Evolutionary conservation across 2,113 vertebrate genomes (phyloP).

Genomic region (Beaufortia kweichowensis): DNA sequence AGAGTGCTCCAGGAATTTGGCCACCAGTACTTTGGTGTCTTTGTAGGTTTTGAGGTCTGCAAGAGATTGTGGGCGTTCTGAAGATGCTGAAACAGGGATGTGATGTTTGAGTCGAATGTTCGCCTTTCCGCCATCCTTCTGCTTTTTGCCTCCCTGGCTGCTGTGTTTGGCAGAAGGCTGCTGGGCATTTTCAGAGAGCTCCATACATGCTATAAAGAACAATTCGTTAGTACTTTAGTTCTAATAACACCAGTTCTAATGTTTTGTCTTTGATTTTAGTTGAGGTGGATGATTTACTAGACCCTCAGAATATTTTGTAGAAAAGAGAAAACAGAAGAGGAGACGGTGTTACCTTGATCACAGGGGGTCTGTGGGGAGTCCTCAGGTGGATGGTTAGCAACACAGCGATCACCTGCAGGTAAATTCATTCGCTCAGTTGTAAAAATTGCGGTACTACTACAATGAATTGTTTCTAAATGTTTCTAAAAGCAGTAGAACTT

Average conservation of each 20-base stretch:
- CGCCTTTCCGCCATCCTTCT: slow-evolving; percentile 71
- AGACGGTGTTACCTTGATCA: slow-evolving; percentile 68
- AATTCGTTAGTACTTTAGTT: background rate
- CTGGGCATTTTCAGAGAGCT: slow-evolving; percentile 6
- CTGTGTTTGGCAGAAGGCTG: slow-evolving; percentile 61
- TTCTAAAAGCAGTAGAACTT: no score
- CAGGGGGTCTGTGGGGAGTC: slow-evolving; percentile 65
- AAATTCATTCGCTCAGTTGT: slow-evolving; percentile 41
- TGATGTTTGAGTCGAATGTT: slow-evolving; percentile 75
- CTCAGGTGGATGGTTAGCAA: slow-evolving; percentile 61
- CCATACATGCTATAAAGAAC: slow-evolving; percentile 19
- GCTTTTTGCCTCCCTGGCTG: slow-evolving; percentile 65
- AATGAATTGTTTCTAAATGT: no score
- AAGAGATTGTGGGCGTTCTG: slow-evolving; percentile 81
- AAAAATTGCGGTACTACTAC: background rate
- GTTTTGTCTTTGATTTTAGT: background rate
- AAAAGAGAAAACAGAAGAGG: background rate
- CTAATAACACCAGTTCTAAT: background rate
- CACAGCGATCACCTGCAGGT: slow-evolving; percentile 68
- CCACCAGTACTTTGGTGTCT: slow-evolving; percentile 92
- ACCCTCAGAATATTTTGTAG: background rate
- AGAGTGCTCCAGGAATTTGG: slow-evolving; percentile 93
- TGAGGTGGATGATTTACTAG: background rate
- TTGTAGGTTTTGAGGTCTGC: slow-evolving; percentile 90
- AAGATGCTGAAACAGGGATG: slow-evolving; percentile 66